These are phyloP conservation scores for Atta texana DNA, from an alignment of 1,140 invertebrate genomes.

Conservation along the genomic window DNA sequence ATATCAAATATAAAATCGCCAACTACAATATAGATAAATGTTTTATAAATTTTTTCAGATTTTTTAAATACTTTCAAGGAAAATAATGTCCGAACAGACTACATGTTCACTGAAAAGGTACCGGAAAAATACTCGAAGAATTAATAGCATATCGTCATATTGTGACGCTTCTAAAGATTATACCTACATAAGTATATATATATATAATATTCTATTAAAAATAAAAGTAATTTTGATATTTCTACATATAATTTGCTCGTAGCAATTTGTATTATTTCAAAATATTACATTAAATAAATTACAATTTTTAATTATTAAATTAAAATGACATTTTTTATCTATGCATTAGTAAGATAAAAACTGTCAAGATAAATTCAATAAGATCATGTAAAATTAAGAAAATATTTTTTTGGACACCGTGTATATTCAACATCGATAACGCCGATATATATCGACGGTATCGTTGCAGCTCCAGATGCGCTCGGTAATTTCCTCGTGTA, in stretches of 20 bases:
- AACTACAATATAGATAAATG: too few relatives aligned
- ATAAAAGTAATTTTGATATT: not conserved
- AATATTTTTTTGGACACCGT: not conserved
- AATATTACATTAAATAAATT: not conserved
- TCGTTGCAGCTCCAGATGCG: conserved; percentile 6
- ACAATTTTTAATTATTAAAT: too few relatives aligned
- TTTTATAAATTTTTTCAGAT: too few relatives aligned
- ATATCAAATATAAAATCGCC: too few relatives aligned
- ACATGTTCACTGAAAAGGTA: too few relatives aligned
- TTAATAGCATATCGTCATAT: not conserved
- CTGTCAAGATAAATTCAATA: not conserved
- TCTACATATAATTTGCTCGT: not conserved
- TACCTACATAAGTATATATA: not conserved
- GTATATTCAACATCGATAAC: not conserved
- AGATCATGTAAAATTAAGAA: not conserved
- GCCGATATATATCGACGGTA: not conserved
- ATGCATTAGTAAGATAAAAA: not conserved
- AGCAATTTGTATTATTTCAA: not conserved
- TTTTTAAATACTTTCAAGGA: too few relatives aligned
- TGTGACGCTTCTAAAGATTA: not conserved
- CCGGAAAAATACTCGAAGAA: too few relatives aligned
- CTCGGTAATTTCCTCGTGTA: conserved; percentile 25
- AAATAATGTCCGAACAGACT: too few relatives aligned
- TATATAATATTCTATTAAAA: not conserved
- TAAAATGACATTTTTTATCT: not conserved